Evolutionary conservation across 1,140 invertebrate species (phyloP).

Genomic region (Drosophila leontia): DNA sequence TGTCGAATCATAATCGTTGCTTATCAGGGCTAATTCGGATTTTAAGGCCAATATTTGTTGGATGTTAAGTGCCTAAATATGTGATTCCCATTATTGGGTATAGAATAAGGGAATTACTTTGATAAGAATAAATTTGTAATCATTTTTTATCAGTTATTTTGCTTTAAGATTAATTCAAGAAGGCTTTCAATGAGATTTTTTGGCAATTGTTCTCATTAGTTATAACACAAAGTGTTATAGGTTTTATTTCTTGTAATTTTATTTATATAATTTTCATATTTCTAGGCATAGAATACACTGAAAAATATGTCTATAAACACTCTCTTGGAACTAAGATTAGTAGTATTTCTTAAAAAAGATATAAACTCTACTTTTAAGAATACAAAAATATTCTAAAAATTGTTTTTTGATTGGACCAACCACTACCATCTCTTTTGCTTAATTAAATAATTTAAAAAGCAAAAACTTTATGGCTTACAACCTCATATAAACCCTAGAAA

Average conservation of each 20-base stretch:
- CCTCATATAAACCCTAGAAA: neutral
- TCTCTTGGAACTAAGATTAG: neutral
- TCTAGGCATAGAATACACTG: too few species aligned
- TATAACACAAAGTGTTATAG: neutral
- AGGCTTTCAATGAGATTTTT: neutral
- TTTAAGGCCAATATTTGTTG: constrained; percentile 26
- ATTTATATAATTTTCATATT: neutral
- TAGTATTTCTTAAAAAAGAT: neutral
- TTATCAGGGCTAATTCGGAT: constrained; percentile 34
- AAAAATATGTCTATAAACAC: neutral
- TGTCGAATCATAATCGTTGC: constrained; percentile 42
- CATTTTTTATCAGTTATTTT: too few species aligned
- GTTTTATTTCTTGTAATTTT: neutral
- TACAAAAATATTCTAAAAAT: neutral
- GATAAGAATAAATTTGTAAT: neutral
- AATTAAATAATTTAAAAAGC: neutral
- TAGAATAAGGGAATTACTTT: neutral
- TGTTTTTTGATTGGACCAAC: neutral
- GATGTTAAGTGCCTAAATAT: constrained; percentile 5
- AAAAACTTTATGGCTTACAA: neutral
- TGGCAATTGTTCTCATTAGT: neutral
- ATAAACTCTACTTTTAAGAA: neutral
- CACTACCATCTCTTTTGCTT: neutral
- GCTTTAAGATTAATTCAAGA: neutral
- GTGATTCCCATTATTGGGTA: neutral